Conservation (phyloP, 2,113 vertebrate genomes). For the Phocoena phocoena region DNA sequence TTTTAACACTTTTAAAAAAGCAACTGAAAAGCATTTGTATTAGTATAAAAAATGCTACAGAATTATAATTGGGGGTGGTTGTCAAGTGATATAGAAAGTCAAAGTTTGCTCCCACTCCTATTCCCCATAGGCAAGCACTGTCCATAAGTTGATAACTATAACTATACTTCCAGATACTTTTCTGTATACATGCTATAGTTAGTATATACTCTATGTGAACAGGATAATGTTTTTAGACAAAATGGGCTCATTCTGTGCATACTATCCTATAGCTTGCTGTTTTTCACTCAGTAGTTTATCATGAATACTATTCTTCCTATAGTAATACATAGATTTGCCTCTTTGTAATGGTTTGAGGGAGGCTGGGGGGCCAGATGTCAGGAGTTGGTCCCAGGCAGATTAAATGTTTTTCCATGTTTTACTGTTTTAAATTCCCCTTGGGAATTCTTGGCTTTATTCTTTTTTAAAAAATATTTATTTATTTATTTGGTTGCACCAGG, state of each 20-base stretch:
- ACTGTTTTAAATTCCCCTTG: background rate
- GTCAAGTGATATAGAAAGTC: background rate
- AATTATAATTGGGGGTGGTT: background rate
- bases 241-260: slow-evolving; percentile 6
- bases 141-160: background rate
- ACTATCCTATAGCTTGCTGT: background rate
- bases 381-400: background rate
- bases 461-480: background rate
- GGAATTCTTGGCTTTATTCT: background rate
- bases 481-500: too few species aligned
- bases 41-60: background rate
- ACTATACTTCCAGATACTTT: background rate
- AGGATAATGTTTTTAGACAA: background rate
- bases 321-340: background rate
- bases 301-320: background rate
- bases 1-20: background rate
- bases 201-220: background rate
- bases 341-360: background rate
- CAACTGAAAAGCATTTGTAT: background rate
- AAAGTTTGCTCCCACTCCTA: background rate
- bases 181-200: background rate
- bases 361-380: background rate
- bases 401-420: background rate
- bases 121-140: background rate
- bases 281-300: background rate